A percentile compares a stretch with the other conserved stretches of the same genome.
These are phyloP conservation scores for Microcebus murinus DNA, from an alignment of 2,113 vertebrate species.

Conservation along the genomic window DNA sequence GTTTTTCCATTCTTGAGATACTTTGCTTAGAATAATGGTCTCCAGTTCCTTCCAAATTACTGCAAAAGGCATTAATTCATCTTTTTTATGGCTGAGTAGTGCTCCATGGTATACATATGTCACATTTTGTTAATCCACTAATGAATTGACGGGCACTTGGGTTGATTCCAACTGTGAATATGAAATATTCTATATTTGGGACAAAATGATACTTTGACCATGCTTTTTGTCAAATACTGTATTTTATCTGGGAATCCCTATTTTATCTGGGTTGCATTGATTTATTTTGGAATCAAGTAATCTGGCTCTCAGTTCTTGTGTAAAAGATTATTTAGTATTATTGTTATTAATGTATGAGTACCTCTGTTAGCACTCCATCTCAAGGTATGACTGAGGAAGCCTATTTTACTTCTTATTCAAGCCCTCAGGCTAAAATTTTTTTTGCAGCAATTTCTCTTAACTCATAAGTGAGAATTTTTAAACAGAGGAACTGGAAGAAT, in stretches of 20 bases:
- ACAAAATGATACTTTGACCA: neutral
- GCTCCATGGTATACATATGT: too few species aligned
- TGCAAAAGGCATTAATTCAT: too few species aligned
- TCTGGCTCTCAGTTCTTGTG: neutral
- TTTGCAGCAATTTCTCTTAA: neutral
- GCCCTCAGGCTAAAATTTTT: slow-evolving; percentile 21
- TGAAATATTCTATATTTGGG: neutral
- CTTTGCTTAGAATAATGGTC: too few species aligned
- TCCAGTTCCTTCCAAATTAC: too few species aligned
- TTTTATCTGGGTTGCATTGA: neutral
- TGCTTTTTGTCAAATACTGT: neutral
- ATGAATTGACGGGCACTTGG: too few species aligned
- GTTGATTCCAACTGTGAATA: neutral
- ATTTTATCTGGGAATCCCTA: neutral
- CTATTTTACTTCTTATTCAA: neutral
- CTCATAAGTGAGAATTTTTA: neutral
- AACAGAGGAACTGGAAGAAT: neutral
- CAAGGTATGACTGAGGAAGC: neutral
- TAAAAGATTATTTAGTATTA: neutral
- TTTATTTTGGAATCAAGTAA: slow-evolving; percentile 49
- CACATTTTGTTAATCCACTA: too few species aligned
- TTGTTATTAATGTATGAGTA: neutral
- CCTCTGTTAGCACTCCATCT: neutral
- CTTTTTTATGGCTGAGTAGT: too few species aligned
- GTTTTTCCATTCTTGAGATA: too few species aligned